Conservation (phyloP, 2,888 invertebrate species). For the Phania funesta region DNA sequence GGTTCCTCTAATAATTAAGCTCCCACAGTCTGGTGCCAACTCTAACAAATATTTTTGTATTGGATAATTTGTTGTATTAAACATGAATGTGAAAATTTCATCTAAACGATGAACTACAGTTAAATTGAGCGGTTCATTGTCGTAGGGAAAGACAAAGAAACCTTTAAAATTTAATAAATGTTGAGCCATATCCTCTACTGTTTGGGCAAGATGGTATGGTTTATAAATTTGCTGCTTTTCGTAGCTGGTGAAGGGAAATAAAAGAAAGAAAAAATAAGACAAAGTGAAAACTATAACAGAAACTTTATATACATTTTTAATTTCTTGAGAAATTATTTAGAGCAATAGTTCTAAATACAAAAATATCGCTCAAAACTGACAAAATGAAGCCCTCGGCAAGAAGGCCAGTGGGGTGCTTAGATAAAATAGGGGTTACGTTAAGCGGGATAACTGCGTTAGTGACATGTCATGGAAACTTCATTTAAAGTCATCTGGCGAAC, state of each 20-base stretch:
- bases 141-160: constrained; percentile 73
- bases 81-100: constrained; percentile 72
- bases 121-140: constrained; percentile 66
- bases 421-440: too few relatives aligned
- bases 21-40: constrained; percentile 75
- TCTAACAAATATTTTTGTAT: constrained; percentile 72
- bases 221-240: constrained; percentile 70
- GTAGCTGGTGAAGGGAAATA: constrained; percentile 69
- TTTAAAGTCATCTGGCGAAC: too few relatives aligned
- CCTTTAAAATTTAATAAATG: constrained; percentile 72
- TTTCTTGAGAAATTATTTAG: background rate
- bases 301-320: too few relatives aligned
- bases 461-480: too few relatives aligned
- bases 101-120: constrained; percentile 72
- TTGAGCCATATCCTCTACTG: constrained; percentile 71
- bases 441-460: too few relatives aligned
- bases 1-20: constrained; percentile 74
- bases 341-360: too few relatives aligned
- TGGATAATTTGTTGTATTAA: constrained; percentile 74
- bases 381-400: too few relatives aligned
- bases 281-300: too few relatives aligned
- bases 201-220: constrained; percentile 66
- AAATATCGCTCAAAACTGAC: too few relatives aligned
- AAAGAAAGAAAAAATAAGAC: constrained; percentile 28
- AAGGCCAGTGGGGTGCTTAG: too few relatives aligned